A percentile compares a stretch with the other conserved stretches of the same genome.
Conservation (phyloP, 2,113 vertebrate species). For the Mixornis gularis region DNA sequence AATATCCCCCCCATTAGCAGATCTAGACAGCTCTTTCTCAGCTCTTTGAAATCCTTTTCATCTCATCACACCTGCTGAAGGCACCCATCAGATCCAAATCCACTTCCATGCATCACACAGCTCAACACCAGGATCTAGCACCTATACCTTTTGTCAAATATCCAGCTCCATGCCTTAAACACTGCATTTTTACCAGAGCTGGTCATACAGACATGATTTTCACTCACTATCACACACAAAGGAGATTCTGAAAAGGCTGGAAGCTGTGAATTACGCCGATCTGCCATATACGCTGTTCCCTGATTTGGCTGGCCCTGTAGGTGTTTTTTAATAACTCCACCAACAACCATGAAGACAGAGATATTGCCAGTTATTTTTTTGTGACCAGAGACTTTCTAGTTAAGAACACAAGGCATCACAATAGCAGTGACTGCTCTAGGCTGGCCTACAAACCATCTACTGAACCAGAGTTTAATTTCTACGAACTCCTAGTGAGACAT, state of each 20-base stretch:
- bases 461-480: not conserved
- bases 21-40: not conserved
- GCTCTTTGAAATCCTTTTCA: not conserved
- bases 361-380: not conserved
- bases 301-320: not conserved
- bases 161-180: not conserved
- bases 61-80: not conserved
- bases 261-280: not conserved
- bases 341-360: not conserved
- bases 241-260: not conserved
- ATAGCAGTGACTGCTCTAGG: not conserved
- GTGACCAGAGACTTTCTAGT: not conserved
- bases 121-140: not conserved
- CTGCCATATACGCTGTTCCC: not conserved
- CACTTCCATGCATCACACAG: not conserved
- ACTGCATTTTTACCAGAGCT: not conserved
- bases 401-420: not conserved
- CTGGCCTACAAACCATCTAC: not conserved
- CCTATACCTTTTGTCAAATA: not conserved
- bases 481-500: not conserved
- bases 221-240: not conserved
- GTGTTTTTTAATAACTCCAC: not conserved
- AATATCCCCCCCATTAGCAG: not conserved
- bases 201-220: rapidly evolving
- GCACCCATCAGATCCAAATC: not conserved